These are phyloP conservation scores for Drosophila bipectinata DNA, from an alignment of 1,140 invertebrate genomes.

Conservation along the genomic window DNA sequence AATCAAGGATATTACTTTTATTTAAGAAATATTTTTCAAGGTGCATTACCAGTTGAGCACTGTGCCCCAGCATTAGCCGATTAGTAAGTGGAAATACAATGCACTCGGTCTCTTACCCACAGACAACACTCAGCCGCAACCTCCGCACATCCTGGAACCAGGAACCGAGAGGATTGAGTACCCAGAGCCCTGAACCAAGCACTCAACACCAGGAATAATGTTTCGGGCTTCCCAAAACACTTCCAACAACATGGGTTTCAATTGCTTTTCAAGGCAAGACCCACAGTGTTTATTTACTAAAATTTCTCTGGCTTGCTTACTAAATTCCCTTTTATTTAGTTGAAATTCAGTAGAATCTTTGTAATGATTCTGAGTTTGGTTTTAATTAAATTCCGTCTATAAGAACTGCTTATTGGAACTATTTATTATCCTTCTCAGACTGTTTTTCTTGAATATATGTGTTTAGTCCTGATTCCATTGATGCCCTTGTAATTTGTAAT, in stretches of 20 bases:
- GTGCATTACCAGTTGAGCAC: conserved; percentile 29
- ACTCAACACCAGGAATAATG: conserved; percentile 49
- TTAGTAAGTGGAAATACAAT: conserved; percentile 54
- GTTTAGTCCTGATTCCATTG: background rate
- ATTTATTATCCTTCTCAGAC: background rate
- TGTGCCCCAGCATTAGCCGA: conserved; percentile 53
- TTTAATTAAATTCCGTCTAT: background rate
- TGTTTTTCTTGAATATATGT: background rate
- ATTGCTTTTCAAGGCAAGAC: conserved; percentile 6
- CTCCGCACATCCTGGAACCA: background rate
- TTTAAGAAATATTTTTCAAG: background rate
- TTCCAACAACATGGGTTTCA: conserved; percentile 15
- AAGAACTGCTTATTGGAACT: background rate
- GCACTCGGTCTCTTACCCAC: conserved; percentile 35
- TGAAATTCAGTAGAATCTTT: conserved; percentile 1
- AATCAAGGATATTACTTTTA: background rate
- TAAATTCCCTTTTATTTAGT: background rate
- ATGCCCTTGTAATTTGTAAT: conserved; percentile 12
- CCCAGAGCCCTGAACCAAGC: background rate
- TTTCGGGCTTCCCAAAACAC: conserved; percentile 40
- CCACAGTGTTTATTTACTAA: conserved; percentile 27
- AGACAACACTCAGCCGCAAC: conserved; percentile 2
- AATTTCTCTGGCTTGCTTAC: conserved; percentile 8
- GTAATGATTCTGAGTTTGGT: background rate
- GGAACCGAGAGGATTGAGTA: conserved; percentile 9